phyloP scores from a whole-genome alignment of 2,797 vertebrate species.

The Hylomyscus alleni region DNA sequence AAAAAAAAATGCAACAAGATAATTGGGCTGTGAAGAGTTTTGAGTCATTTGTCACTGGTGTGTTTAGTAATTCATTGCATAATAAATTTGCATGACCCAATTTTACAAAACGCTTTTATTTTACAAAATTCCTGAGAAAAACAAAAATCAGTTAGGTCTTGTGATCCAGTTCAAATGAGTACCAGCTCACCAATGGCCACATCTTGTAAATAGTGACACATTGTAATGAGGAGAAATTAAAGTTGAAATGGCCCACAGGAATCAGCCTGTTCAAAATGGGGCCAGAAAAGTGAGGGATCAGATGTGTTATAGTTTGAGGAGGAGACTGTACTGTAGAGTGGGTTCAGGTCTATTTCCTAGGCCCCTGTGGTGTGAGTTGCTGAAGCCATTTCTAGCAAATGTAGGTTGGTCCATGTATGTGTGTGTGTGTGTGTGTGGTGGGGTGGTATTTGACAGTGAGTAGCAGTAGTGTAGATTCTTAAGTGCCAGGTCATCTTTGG shows the following conservation, averaged over 20 bases:
- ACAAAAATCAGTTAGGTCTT: not conserved
- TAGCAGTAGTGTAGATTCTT: not conserved
- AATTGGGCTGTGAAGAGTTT: slow-evolving; percentile 1
- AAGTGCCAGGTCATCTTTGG: not conserved
- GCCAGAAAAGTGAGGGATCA: not conserved
- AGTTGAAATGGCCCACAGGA: not conserved
- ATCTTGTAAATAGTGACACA: not conserved
- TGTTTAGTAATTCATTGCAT: slow-evolving; percentile 34
- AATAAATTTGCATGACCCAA: not conserved
- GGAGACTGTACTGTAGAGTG: not conserved
- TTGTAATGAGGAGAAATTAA: not conserved
- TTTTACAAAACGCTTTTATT: not conserved
- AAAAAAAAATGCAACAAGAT: not conserved
- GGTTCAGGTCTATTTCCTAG: not conserved
- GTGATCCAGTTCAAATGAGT: not conserved
- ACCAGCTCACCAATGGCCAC: not conserved
- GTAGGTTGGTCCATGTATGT: not conserved
- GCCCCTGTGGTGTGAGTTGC: not conserved
- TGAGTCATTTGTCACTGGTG: not conserved
- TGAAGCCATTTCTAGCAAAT: not conserved
- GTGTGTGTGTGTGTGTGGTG: no score
- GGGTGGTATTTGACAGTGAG: not conserved
- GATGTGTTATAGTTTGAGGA: not conserved
- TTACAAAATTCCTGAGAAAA: slow-evolving; percentile 50
- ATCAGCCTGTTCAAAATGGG: not conserved